A percentile compares a stretch with the other conserved stretches of the same genome.
Evolutionary conservation across 2,888 invertebrate genomes (phyloP).

Genomic region (Sussaba pulchella): DNA sequence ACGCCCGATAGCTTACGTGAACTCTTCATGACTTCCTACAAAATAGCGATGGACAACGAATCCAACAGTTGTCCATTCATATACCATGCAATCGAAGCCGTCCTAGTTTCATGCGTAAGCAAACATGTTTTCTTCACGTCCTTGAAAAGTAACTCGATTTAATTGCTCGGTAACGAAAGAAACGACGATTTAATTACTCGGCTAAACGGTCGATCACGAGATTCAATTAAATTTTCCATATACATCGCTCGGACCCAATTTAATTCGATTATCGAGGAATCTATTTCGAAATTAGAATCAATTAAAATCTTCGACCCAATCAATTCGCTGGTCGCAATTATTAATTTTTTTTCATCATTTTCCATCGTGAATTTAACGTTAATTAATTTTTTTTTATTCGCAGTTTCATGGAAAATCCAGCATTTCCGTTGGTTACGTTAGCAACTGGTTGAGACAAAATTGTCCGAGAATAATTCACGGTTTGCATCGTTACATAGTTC

Average conservation of each 20-base stretch:
- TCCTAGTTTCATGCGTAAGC: slow-evolving; percentile 90
- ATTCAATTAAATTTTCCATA: slow-evolving; percentile 8
- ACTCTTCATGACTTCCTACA: slow-evolving; percentile 90
- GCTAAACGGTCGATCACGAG: neutral
- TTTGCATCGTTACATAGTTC: slow-evolving; percentile 89
- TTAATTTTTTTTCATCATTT: neutral
- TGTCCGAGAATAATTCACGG: slow-evolving; percentile 91
- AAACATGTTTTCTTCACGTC: slow-evolving; percentile 20
- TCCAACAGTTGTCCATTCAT: slow-evolving; percentile 88
- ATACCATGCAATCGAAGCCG: slow-evolving; percentile 89
- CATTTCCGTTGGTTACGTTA: slow-evolving; percentile 91
- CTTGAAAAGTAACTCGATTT: too few species aligned
- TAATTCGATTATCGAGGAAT: neutral
- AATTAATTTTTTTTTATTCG: slow-evolving; percentile 66
- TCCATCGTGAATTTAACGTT: neutral
- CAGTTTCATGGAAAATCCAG: slow-evolving; percentile 91
- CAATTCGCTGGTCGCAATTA: neutral
- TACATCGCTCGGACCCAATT: neutral
- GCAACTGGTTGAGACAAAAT: slow-evolving; percentile 93
- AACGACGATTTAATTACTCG: slow-evolving; percentile 1
- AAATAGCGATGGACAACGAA: slow-evolving; percentile 90
- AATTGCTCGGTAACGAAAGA: slow-evolving; percentile 5
- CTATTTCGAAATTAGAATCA: slow-evolving; percentile 7
- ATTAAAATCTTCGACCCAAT: neutral
- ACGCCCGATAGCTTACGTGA: slow-evolving; percentile 88